Evolutionary conservation across 2,888 invertebrate genomes (phyloP).

Genomic region (Cheilosia vulpina): DNA sequence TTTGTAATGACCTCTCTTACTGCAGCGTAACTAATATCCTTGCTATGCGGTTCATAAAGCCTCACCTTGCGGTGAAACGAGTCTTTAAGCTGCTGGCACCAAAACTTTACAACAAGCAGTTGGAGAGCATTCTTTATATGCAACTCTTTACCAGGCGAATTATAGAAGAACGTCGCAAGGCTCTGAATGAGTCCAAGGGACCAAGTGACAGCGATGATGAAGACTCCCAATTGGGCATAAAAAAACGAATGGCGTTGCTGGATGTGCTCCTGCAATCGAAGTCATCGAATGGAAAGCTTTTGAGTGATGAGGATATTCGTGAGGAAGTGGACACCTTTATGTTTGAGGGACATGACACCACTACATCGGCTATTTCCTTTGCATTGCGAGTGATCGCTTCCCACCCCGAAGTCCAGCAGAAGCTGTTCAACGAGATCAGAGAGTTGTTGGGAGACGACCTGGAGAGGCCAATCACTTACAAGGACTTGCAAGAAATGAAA

Average conservation of each 20-base stretch:
- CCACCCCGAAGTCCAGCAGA: slow-evolving; percentile 79
- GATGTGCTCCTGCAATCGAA: slow-evolving; percentile 87
- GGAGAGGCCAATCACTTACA: slow-evolving; percentile 75
- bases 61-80: slow-evolving; percentile 76
- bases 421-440: slow-evolving; percentile 79
- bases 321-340: slow-evolving; percentile 90
- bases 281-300: slow-evolving; percentile 84
- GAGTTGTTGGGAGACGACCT: slow-evolving; percentile 78
- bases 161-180: slow-evolving; percentile 82
- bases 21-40: slow-evolving; percentile 79
- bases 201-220: slow-evolving; percentile 34
- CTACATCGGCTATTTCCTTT: slow-evolving; percentile 81
- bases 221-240: slow-evolving; percentile 82
- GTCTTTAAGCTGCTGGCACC: slow-evolving; percentile 77
- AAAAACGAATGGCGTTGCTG: slow-evolving; percentile 87
- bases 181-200: slow-evolving; percentile 46
- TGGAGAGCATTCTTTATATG: slow-evolving; percentile 83
- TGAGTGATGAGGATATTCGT: slow-evolving; percentile 86
- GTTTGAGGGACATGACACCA: slow-evolving; percentile 85
- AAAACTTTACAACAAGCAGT: slow-evolving; percentile 81
- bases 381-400: slow-evolving; percentile 80
- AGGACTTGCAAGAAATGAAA: slow-evolving; percentile 78
- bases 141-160: slow-evolving; percentile 85
- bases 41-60: slow-evolving; percentile 78
- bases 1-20: slow-evolving; percentile 4